A percentile compares a stretch with the other conserved stretches of the same genome.
Conservation (phyloP, 2,797 vertebrate genomes). For the Malacoctenus gilli region DNA sequence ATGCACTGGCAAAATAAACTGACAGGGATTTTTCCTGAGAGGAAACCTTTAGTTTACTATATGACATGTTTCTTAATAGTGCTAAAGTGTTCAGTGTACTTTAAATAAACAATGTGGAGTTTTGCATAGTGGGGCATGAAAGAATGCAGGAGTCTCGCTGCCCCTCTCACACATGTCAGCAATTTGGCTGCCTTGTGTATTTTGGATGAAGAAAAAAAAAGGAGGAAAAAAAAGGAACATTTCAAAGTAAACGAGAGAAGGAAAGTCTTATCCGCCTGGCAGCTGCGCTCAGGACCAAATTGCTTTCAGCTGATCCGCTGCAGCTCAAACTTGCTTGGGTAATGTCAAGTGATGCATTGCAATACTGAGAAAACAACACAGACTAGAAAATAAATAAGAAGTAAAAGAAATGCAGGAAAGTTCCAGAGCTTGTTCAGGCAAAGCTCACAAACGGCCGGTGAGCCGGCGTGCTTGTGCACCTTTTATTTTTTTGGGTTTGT, state of each 20-base stretch:
- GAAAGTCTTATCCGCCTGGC: slow-evolving; percentile 93
- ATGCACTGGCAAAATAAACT: slow-evolving; percentile 86
- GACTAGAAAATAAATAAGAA: slow-evolving; percentile 84
- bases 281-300: slow-evolving; percentile 91
- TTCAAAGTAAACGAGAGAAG: slow-evolving; percentile 96
- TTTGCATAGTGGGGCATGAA: slow-evolving; percentile 92
- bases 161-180: slow-evolving; percentile 94
- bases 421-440: slow-evolving; percentile 75
- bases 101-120: slow-evolving; percentile 95
- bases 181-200: slow-evolving; percentile 98
- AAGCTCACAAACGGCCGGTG: slow-evolving; percentile 40
- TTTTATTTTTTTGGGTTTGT: slow-evolving; percentile 11
- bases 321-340: slow-evolving; percentile 90
- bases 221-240: slow-evolving; percentile 85
- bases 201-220: slow-evolving; percentile 82
- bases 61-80: slow-evolving; percentile 94
- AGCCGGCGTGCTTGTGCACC: slow-evolving; percentile 11
- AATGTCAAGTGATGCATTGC: slow-evolving; percentile 90
- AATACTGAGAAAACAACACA: slow-evolving; percentile 85
- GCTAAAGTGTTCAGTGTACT: slow-evolving; percentile 93
- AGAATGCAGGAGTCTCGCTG: slow-evolving; percentile 90
- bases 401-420: slow-evolving; percentile 80
- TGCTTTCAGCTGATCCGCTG: slow-evolving; percentile 95
- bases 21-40: slow-evolving; percentile 86
- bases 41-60: slow-evolving; percentile 93